phyloP scores from a whole-genome alignment of 2,797 vertebrate species.

The Rhynchonycteris naso region DNA sequence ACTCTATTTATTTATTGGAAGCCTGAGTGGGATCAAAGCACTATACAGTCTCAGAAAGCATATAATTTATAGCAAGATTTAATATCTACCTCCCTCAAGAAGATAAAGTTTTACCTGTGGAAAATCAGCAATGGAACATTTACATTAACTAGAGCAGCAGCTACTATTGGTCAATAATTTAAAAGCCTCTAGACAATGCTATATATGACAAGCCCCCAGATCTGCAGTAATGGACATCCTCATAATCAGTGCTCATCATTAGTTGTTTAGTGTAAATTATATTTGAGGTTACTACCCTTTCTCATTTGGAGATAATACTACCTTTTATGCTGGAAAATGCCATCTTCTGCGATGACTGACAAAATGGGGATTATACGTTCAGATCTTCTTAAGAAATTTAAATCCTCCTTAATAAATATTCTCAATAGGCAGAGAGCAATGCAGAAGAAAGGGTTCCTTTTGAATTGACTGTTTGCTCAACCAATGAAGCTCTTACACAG shows the following conservation, averaged over 20 bases:
- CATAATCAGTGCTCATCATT: neutral
- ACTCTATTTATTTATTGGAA: constrained; percentile 27
- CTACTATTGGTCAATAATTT: neutral
- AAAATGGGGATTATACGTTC: neutral
- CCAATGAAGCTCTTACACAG: neutral
- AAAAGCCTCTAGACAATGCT: neutral
- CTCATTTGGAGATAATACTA: neutral
- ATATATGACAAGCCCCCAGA: neutral
- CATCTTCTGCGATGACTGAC: neutral
- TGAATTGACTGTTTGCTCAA: neutral
- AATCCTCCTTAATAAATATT: constrained; percentile 36
- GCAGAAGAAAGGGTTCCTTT: neutral
- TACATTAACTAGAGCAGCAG: constrained; percentile 2
- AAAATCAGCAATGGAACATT: constrained; percentile 38
- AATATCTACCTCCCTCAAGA: constrained; percentile 43
- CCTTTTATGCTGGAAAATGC: neutral
- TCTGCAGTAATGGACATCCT: neutral
- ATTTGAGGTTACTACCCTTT: neutral
- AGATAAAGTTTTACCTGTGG: constrained; percentile 26
- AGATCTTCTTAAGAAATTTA: constrained; percentile 7
- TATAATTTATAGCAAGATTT: constrained; percentile 42
- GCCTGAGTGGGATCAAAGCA: neutral
- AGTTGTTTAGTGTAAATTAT: neutral
- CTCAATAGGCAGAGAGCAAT: constrained; percentile 1
- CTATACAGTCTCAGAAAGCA: neutral